Conservation (phyloP, 2,888 invertebrate species). For the Abrostola tripartita region DNA sequence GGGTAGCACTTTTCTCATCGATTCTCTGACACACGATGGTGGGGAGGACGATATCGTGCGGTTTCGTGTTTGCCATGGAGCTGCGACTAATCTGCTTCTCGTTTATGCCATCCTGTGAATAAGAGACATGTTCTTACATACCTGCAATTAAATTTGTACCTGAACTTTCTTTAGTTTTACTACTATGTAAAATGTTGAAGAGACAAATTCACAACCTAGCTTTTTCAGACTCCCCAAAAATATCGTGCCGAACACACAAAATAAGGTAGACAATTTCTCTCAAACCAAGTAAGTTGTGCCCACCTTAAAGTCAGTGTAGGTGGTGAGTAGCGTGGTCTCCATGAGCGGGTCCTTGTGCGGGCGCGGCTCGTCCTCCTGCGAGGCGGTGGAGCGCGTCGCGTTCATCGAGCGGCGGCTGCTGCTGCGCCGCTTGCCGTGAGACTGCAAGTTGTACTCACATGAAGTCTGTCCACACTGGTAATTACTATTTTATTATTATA, state of each 20-base stretch:
- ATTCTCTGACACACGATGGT: conserved; percentile 61
- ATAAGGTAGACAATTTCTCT: background rate
- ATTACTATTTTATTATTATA: background rate
- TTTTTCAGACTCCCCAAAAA: too few species aligned
- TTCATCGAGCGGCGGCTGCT: conserved; percentile 69
- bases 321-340: conserved; percentile 81
- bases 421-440: conserved; percentile 77
- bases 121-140: background rate
- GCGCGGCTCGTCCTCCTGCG: conserved; percentile 56
- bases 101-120: conserved; percentile 84
- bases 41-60: conserved; percentile 54
- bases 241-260: too few species aligned
- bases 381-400: conserved; percentile 63
- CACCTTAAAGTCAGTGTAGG: conserved; percentile 84
- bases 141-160: background rate
- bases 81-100: conserved; percentile 86
- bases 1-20: conserved; percentile 62
- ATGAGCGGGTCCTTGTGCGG: conserved; percentile 70
- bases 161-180: too few species aligned
- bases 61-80: conserved; percentile 77
- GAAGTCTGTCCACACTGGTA: background rate
- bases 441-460: conserved; percentile 59
- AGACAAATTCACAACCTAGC: background rate
- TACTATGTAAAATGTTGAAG: background rate
- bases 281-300: background rate